Evolutionary conservation across 2,113 vertebrate species (phyloP).

Genomic region (Sinocyclocheilus grahami): DNA sequence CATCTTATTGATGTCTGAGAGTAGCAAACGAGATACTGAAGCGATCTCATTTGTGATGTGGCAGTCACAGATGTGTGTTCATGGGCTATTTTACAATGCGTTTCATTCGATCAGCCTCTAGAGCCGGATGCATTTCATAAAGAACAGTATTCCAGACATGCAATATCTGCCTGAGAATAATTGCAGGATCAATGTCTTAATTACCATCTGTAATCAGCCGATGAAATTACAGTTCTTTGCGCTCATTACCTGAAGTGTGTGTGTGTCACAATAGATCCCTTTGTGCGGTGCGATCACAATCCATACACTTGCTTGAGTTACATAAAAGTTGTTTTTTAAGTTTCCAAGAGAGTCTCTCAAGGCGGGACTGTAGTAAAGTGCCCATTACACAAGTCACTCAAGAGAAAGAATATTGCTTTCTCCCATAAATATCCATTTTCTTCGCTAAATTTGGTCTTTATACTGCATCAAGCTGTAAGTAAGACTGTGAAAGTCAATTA

Average conservation of each 20-base stretch:
- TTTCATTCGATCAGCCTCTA: neutral
- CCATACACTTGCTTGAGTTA: conserved; percentile 1
- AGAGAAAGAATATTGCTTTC: neutral
- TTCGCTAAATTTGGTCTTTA: conserved; percentile 23
- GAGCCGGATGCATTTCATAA: neutral
- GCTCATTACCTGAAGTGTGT: conserved; percentile 64
- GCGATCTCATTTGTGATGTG: neutral
- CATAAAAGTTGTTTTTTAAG: conserved; percentile 18
- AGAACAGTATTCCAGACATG: conserved; percentile 55
- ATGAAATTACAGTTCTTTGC: conserved; percentile 58
- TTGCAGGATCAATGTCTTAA: conserved; percentile 69
- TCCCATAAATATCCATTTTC: conserved; percentile 9
- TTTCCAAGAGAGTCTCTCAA: conserved; percentile 7
- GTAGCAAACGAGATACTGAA: neutral
- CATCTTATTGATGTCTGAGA: neutral
- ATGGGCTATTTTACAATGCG: neutral
- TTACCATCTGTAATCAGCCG: conserved; percentile 66
- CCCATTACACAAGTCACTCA: conserved; percentile 23
- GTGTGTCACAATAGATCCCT: conserved; percentile 52
- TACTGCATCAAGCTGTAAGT: conserved; percentile 19
- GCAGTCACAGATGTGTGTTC: neutral
- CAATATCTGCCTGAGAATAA: conserved; percentile 63
- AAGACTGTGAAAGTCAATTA: conserved; percentile 31
- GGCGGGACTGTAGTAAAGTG: neutral
- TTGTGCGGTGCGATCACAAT: neutral